Evolutionary conservation across 1,140 invertebrate genomes (phyloP).

Genomic region (Pogonomyrmex californicus): DNA sequence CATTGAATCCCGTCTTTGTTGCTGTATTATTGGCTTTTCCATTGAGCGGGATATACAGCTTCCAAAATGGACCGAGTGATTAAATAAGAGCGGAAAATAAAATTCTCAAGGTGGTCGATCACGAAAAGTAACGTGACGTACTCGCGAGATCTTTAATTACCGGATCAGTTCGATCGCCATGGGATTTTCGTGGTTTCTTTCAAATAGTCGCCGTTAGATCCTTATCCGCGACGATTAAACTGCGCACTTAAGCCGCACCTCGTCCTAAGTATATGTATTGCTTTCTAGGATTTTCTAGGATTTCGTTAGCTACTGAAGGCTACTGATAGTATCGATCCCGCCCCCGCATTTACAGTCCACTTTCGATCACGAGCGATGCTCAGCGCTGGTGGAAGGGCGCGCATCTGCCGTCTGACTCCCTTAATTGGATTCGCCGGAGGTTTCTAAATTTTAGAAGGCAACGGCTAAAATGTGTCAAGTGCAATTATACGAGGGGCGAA

Average conservation of each 20-base stretch:
- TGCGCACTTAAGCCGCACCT: not conserved
- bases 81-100: not conserved
- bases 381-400: not conserved
- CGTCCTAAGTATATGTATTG: not conserved
- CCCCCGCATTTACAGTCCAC: not conserved
- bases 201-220: not conserved
- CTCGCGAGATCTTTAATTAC: not conserved
- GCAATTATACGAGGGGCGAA: constrained; percentile 29
- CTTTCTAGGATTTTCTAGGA: constrained; percentile 2
- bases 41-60: not conserved
- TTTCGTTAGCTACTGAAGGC: constrained; percentile 13
- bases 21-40: not conserved
- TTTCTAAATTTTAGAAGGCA: constrained; percentile 34
- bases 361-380: not conserved
- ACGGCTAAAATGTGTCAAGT: constrained; percentile 25
- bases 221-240: constrained; percentile 9
- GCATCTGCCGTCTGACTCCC: not conserved
- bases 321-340: constrained; percentile 4
- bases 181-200: not conserved
- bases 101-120: not conserved
- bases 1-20: constrained; percentile 17
- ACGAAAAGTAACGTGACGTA: not conserved
- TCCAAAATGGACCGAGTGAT: constrained; percentile 3
- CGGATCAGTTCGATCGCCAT: not conserved
- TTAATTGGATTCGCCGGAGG: constrained; percentile 35